These are phyloP conservation scores for Nasonia giraulti DNA, from an alignment of 1,140 invertebrate genomes.

Conservation along the genomic window DNA sequence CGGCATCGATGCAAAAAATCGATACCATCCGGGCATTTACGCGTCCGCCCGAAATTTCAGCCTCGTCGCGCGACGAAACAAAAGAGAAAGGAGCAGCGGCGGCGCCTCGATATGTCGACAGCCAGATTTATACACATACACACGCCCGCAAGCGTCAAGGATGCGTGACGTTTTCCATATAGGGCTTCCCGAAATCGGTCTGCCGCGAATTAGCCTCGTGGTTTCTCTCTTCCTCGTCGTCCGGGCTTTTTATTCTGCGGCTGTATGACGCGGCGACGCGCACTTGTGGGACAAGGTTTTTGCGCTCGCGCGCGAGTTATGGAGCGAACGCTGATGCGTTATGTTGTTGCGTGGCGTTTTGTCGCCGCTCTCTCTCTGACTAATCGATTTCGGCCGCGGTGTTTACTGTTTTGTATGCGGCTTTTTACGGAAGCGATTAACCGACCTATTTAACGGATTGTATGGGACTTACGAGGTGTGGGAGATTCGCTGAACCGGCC, in stretches of 20 bases:
- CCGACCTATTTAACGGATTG: neutral
- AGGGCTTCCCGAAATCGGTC: conserved; percentile 16
- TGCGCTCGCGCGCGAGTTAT: neutral
- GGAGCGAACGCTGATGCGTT: neutral
- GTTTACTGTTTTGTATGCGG: neutral
- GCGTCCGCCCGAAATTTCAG: neutral
- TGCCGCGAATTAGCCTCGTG: neutral
- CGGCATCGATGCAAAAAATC: neutral
- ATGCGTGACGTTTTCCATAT: neutral
- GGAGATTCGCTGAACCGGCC: no score
- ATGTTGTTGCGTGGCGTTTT: neutral
- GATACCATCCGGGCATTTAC: neutral
- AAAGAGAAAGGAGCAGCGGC: neutral
- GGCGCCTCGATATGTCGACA: neutral
- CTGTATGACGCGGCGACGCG: no score
- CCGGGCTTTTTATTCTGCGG: no score
- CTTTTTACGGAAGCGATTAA: neutral
- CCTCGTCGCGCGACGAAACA: neutral
- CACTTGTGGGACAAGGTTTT: neutral
- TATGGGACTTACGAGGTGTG: neutral
- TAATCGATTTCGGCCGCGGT: neutral
- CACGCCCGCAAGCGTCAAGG: conserved; percentile 6
- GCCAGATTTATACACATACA: neutral
- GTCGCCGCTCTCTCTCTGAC: neutral
- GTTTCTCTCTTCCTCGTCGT: neutral